Base-by-base conservation (phyloP, 2,888 invertebrate genomes). In the Stenichneumon culpator region DNA sequence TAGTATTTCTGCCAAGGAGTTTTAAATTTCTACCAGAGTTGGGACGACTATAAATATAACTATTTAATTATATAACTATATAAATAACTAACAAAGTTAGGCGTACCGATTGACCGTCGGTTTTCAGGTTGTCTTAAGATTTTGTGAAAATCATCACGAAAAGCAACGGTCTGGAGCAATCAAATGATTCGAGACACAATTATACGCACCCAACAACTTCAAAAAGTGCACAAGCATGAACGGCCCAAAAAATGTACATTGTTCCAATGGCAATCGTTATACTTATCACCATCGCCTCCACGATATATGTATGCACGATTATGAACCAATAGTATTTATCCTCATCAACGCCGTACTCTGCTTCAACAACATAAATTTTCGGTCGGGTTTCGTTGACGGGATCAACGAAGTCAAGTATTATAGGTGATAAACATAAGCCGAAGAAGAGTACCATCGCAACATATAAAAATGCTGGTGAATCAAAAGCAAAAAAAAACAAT, bases 321-420 rank as follows among this genome's bases (percentile, higher is more conserved):
- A 81, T 81, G 3, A n/a, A 44, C 28, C 57, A 14, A 54, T 54
- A 81, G 44, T 32, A 32, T 32, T 32, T 32, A 32, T 32, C 32
- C 32, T 6, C 5, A 32, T 32, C 32, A 32, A 32, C 68, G 74
- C 65, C 72, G 36, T 80, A 81, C 22, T 81, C 74, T 1, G 68
- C 65, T 57, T 81, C 47, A 28, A 57, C 60, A 36, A 82, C 32
- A n/a, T 44, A 77, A 39, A 69, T 54, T 9, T 32, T 39, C 14
- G 5, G 32, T 0, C 32, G 5, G 32, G 6, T 32, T 32, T 32
- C 32, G 5, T 32, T 6, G 32, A 32, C 5, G 4, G 81, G 81
- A 11, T 19, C 2, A 11, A 74, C 28, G 9, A 50, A 36, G 28
- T 81, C 74, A 14, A 73, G 28, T 22, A 81, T 44, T n/a, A 7